A percentile compares a stretch with the other conserved stretches of the same genome.
Evolutionary conservation across 1,140 invertebrate genomes (phyloP).

Genomic region (Archivesica marissinica): DNA sequence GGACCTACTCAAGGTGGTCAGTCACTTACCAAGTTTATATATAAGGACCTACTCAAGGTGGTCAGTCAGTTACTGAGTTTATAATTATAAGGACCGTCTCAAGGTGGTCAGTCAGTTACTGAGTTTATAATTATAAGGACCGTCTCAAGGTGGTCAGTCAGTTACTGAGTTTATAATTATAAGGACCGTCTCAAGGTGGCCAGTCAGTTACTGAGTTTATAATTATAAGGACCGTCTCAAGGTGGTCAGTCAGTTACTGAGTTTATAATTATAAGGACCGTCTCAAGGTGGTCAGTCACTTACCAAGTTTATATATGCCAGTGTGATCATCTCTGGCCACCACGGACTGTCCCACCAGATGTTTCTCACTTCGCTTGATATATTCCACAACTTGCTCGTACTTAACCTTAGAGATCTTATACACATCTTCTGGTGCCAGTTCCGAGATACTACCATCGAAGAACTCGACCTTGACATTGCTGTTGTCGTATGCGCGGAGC

Average conservation of each 20-base stretch:
- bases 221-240: no score
- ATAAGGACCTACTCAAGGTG: no score
- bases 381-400: slow-evolving; percentile 73
- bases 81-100: no score
- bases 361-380: slow-evolving; percentile 72
- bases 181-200: no score
- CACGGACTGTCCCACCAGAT: slow-evolving; percentile 74
- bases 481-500: slow-evolving; percentile 57
- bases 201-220: no score
- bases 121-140: no score
- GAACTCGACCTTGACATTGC: slow-evolving; percentile 69
- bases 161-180: no score
- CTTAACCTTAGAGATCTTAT: slow-evolving; percentile 71
- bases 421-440: slow-evolving; percentile 71
- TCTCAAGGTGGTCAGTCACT: not conserved
- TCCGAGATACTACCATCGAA: slow-evolving; percentile 70
- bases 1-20: not conserved
- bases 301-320: slow-evolving; percentile 76
- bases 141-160: no score
- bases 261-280: no score
- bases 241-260: no score
- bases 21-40: slow-evolving; percentile 74
- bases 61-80: no score
- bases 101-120: no score
- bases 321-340: slow-evolving; percentile 76